Evolutionary conservation across 2,888 invertebrate genomes (phyloP).

Genomic region (Byasa hedistus): DNA sequence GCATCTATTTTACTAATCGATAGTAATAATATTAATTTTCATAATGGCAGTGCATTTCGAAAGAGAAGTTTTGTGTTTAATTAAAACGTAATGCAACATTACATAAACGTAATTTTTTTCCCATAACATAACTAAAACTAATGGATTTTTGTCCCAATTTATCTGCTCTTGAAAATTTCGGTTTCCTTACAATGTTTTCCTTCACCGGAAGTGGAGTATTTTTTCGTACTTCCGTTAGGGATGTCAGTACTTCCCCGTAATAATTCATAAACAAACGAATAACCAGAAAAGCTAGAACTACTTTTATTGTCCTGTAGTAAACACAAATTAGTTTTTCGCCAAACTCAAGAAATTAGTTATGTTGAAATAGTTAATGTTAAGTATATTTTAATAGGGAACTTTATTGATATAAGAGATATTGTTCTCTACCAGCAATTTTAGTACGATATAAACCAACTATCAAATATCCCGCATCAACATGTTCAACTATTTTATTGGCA

Average conservation of each 20-base stretch:
- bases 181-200: no score
- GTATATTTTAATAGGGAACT: no score
- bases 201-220: no score
- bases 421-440: no score
- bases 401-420: no score
- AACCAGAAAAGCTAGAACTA: not conserved
- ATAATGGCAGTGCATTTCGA: constrained; percentile 22
- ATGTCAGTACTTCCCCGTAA: not conserved
- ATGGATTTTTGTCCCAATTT: no score
- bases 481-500: constrained; percentile 52
- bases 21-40: not conserved
- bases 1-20: constrained; percentile 37
- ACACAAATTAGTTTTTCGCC: not conserved
- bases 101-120: no score
- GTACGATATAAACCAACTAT: not conserved
- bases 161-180: no score
- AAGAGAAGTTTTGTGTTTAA: not conserved
- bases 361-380: no score
- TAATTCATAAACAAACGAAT: not conserved
- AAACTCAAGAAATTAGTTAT: not conserved
- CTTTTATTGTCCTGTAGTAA: not conserved
- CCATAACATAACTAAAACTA: no score
- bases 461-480: constrained; percentile 5
- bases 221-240: no score
- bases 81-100: constrained; percentile 9